These are phyloP conservation scores for Mythimna albipuncta DNA, from an alignment of 2,888 invertebrate genomes.

Conservation along the genomic window DNA sequence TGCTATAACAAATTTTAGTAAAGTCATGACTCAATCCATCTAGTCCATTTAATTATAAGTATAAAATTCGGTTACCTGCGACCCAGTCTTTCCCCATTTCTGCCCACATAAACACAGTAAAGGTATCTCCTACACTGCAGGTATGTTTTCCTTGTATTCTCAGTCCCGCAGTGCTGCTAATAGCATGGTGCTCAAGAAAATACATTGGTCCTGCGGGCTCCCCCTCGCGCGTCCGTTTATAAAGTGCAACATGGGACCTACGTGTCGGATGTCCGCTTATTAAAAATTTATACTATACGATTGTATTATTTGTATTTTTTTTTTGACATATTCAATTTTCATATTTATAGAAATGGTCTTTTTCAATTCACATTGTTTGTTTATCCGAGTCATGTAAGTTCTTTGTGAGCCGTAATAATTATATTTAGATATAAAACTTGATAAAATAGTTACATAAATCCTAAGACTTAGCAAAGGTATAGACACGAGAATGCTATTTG, in stretches of 20 bases:
- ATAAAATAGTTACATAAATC: no score
- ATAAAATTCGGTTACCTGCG: background rate
- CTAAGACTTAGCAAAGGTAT: no score
- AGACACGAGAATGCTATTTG: no score
- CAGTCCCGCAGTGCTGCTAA: conserved; percentile 15
- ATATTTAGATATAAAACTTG: no score
- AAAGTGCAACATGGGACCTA: conserved; percentile 45
- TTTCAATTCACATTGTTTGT: background rate
- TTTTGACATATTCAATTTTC: background rate
- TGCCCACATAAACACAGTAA: background rate
- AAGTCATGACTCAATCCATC: no score
- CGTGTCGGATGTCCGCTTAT: conserved; percentile 52
- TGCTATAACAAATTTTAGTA: no score
- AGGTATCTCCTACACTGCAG: background rate
- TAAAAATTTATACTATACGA: conserved; percentile 62
- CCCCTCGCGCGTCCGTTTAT: conserved; percentile 35
- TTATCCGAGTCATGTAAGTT: no score
- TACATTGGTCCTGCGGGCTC: conserved; percentile 35
- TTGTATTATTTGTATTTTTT: background rate
- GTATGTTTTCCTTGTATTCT: conserved; percentile 5
- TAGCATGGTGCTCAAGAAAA: conserved; percentile 20
- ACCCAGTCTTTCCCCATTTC: background rate
- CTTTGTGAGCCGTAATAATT: no score
- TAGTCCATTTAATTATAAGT: no score
- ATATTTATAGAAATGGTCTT: background rate